Percentiles rank a stretch among this genome's conserved stretches.
Evolutionary conservation across 2,797 vertebrate genomes (phyloP).

Genomic region (Tokudaia tokunoshimensis): DNA sequence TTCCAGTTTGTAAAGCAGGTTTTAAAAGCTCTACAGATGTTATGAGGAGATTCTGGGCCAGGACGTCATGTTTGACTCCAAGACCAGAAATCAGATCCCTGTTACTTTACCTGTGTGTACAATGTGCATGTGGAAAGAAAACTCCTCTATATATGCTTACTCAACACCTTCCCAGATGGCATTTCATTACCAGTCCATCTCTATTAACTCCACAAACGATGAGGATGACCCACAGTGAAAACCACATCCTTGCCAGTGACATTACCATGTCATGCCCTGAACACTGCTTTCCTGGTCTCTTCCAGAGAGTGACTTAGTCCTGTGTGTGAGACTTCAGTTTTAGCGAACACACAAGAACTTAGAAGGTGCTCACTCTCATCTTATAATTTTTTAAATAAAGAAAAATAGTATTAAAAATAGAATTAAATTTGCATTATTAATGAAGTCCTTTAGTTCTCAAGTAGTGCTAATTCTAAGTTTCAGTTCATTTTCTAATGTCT

Average conservation of each 20-base stretch:
- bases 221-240: background rate
- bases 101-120: background rate
- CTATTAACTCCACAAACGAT: background rate
- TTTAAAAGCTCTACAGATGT: slow-evolving; percentile 57
- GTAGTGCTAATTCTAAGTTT: slow-evolving; percentile 68
- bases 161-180: background rate
- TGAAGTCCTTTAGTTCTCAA: slow-evolving; percentile 64
- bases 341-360: slow-evolving; percentile 45
- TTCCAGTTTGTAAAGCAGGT: slow-evolving; percentile 49
- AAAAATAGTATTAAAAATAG: slow-evolving; percentile 66
- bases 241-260: background rate
- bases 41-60: slow-evolving; percentile 45
- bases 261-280: background rate
- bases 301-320: slow-evolving; percentile 9
- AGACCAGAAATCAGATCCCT: slow-evolving; percentile 60
- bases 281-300: background rate
- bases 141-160: slow-evolving; percentile 7
- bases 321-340: slow-evolving; percentile 34
- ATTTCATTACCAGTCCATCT: background rate
- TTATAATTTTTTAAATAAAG: slow-evolving; percentile 74
- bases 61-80: slow-evolving; percentile 40
- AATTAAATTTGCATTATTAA: slow-evolving; percentile 74
- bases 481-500: slow-evolving; percentile 59
- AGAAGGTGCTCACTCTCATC: slow-evolving; percentile 46
- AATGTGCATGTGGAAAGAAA: background rate